phyloP scores from a whole-genome alignment of 2,888 invertebrate species.

The Ganaspis brasiliensis region DNA sequence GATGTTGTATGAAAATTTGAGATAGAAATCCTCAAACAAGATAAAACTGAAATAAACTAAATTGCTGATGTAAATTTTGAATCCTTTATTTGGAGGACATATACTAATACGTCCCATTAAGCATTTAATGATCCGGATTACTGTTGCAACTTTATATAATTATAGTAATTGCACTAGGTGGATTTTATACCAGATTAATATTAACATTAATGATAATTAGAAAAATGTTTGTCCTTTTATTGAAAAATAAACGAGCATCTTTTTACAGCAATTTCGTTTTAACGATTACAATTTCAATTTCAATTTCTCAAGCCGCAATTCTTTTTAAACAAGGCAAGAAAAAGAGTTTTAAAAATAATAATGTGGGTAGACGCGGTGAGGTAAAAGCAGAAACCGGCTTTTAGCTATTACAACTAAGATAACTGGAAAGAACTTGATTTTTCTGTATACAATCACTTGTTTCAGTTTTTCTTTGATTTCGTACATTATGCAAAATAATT shows the following conservation, averaged over 20 bases:
- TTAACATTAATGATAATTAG: not conserved
- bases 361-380: not conserved
- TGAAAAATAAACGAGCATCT: not conserved
- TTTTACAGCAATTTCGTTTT: not conserved
- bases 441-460: not conserved
- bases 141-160: not conserved
- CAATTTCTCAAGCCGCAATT: not conserved
- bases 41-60: constrained; percentile 22
- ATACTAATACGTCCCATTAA: not conserved
- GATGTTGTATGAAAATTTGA: not conserved
- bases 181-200: not conserved
- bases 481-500: not conserved
- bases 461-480: not conserved
- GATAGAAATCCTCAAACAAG: constrained; percentile 7
- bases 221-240: not conserved
- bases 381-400: constrained; percentile 1
- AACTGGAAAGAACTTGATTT: constrained; percentile 9
- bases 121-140: constrained; percentile 9
- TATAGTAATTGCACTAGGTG: not conserved
- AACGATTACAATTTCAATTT: no score
- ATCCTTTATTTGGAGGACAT: not conserved
- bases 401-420: not conserved
- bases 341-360: not conserved
- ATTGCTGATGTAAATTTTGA: not conserved
- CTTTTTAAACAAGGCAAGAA: not conserved